Percentiles rank a stretch among this genome's conserved stretches.
phyloP scores from a whole-genome alignment of 2,797 vertebrate species.

The Onychomys torridus region DNA sequence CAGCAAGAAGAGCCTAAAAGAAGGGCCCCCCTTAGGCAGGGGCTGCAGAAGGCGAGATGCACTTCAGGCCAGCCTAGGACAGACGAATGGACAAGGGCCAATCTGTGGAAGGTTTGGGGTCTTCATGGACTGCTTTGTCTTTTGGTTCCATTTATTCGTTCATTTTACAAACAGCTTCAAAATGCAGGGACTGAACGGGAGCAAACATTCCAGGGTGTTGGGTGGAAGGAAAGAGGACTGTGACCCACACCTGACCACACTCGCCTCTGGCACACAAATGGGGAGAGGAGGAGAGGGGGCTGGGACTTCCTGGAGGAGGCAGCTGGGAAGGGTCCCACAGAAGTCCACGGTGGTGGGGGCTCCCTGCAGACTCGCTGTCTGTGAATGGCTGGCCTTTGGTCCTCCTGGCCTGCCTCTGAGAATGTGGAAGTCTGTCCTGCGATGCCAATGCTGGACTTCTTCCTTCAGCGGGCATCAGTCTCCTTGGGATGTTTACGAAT shows the following conservation, averaged over 20 bases:
- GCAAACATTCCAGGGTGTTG: neutral
- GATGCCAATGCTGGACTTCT: neutral
- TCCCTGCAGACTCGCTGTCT: neutral
- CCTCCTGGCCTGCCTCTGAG: neutral
- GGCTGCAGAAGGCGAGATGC: neutral
- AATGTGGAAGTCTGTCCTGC: no score
- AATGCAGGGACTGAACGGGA: neutral
- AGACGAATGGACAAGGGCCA: neutral
- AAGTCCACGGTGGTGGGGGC: neutral
- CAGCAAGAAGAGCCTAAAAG: neutral
- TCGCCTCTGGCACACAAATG: neutral
- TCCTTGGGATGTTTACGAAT: neutral
- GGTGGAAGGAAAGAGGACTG: no score
- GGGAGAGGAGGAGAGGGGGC: neutral
- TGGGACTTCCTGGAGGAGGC: constrained; percentile 34
- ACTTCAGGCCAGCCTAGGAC: neutral
- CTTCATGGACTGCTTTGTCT: neutral
- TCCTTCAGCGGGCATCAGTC: neutral
- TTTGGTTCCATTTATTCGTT: neutral
- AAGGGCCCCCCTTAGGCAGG: neutral
- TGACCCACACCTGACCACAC: neutral
- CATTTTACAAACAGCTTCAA: neutral
- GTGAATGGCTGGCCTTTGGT: rapidly evolving
- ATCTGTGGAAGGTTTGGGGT: neutral
- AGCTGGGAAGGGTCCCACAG: neutral